Evolutionary conservation across 2,888 invertebrate genomes (phyloP), one percentile per base, ranked within the genome.

Genomic region (Phyllotreta cruciferae): DNA sequence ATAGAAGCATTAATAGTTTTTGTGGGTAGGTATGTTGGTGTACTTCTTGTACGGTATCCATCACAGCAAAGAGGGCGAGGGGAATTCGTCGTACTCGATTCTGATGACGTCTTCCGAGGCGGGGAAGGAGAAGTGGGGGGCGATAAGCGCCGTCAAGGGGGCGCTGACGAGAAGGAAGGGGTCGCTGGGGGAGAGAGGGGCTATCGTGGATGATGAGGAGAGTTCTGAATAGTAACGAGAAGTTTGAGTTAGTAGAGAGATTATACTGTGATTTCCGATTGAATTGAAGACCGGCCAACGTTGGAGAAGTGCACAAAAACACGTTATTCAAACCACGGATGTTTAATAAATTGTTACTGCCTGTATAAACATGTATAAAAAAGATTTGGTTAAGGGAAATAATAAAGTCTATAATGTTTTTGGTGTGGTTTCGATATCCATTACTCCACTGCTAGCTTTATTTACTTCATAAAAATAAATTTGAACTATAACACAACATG

Each of bases 21-120:
- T n/a, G n/a, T n/a, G n/a, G n/a, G n/a, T 82, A 93, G 93, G 93
- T 54, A 84, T 93, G 78, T 81, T 92, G 34, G 87, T 93, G 5
- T 94, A 94, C 79, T 93, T 93, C 81, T 81, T 92, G 1, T 93
- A 94, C 78, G 93, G 93, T 3, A 92, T 94, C 64, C 90, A 92
- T 76, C 90, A 93, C 78, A 94, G 93, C 80, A 91, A 91, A 79
- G 87, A 93, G 71, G 90, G 91, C 39, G 87, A 86, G 42, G 79
- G 80, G 44, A 84, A 85, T 9, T 86, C 85, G 24, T 82, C 85
- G 0, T 88, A 89, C 75, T 87, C 88, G 1, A 87, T 88, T 70
- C 76, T 89, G 63, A 86, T 89, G 85, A 87, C 87, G 3, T 85
- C 86, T 0, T 84, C 87, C 0, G 87, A 88, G 73, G 87, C 88